Evolutionary conservation across 1,140 invertebrate species (phyloP), one percentile per base, ranked within the genome.

Genomic region (Zaprionus ornatus): DNA sequence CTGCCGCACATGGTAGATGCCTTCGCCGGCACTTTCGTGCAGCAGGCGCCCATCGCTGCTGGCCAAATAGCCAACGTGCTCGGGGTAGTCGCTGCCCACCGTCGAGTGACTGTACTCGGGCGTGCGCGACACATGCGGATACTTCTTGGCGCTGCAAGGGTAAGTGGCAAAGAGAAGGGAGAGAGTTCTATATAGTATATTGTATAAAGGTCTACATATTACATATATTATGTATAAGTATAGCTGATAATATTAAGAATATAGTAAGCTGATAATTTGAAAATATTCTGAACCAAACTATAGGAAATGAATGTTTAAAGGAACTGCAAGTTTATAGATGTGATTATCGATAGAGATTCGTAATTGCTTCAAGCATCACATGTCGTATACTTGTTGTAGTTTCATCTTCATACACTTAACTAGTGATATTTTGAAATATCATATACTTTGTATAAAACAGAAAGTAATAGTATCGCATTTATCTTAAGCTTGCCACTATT

Each of bases 71-170:
- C 67, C 70, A 4, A 68, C 79, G 32, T 91, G 85, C 29, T 91
- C 90, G 25, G 90, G 85, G 48, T 90, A 84, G 32, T 91, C 90
- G 54, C 78, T 86, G 57, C 86, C 82, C 68, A 75, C 73, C 5
- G 85, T 91, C 9, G 84, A 88, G 65, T 88, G 91, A 55, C 79
- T 91, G 40, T 91, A 91, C 52, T 91, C 90, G 32, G 83, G 82
- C 1, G 87, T 88, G 9, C 85, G 74, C 27, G 83, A 78, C 5
- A 91, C 74, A 61, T 82, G 81, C 12, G 90, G 80, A 61, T 91
- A 91, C 48, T 91, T 91, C 65, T 91, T 91, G 4, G 87, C 68
- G 42, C 91, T 91, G 62, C 5, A 88, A 65, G 6, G 6, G 29
- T 1, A 55, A 50, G 32, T 6, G 5, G 21, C 3, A 25, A 52